Evolutionary conservation across 2,113 vertebrate species (phyloP).

Genomic region (Caranx ignobilis): DNA sequence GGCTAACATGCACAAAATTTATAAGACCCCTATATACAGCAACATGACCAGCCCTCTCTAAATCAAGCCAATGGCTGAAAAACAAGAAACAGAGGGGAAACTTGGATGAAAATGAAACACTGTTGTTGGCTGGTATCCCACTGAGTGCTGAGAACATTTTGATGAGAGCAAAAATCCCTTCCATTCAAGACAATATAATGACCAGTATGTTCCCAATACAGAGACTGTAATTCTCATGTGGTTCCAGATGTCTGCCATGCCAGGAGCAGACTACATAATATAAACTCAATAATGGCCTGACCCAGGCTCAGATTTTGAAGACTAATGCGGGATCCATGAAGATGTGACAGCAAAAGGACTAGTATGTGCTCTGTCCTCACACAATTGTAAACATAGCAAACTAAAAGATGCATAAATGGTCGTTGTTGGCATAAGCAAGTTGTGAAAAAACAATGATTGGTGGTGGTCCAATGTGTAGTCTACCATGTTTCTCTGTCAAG

Average conservation of each 20-base stretch:
- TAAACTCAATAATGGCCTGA: not conserved
- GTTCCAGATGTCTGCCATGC: not conserved
- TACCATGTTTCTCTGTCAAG: too few relatives aligned
- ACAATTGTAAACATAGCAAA: not conserved
- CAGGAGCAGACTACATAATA: not conserved
- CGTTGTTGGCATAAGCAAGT: not conserved
- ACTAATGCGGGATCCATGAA: not conserved
- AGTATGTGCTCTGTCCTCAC: too few relatives aligned
- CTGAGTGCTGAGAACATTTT: not conserved
- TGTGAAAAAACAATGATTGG: not conserved
- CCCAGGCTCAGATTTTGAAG: not conserved
- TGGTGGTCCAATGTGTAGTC: too few relatives aligned
- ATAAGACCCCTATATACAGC: constrained; percentile 54
- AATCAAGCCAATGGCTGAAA: constrained; percentile 26
- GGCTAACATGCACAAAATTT: constrained; percentile 39
- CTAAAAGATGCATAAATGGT: not conserved
- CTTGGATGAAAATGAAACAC: constrained; percentile 24
- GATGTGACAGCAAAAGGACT: not conserved
- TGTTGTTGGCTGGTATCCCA: not conserved
- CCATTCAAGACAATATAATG: not conserved
- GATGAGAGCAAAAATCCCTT: not conserved
- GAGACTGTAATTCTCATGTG: not conserved
- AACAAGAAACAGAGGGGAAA: constrained; percentile 18
- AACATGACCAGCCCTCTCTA: constrained; percentile 50
- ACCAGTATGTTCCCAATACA: not conserved